Evolutionary conservation across 2,888 invertebrate species (phyloP).

Genomic region (Drosophila pullipes): DNA sequence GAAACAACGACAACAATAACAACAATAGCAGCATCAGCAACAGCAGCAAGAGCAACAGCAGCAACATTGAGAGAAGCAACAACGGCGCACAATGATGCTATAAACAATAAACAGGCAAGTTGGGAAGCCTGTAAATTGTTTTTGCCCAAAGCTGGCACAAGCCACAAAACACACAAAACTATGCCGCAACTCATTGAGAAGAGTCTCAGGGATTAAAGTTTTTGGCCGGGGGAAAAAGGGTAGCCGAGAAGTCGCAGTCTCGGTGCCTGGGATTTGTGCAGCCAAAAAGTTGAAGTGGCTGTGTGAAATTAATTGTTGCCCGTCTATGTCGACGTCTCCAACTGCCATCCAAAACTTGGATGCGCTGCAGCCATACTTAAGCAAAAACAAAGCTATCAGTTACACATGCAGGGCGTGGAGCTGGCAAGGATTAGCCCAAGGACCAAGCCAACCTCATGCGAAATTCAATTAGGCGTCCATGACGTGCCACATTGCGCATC

Average conservation of each 20-base stretch:
- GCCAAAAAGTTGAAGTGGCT: constrained; percentile 77
- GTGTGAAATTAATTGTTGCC: constrained; percentile 82
- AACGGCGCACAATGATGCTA: constrained; percentile 80
- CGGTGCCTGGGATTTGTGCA: constrained; percentile 75
- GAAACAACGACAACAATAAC: constrained; percentile 12
- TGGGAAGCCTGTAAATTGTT: constrained; percentile 79
- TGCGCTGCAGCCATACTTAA: constrained; percentile 48
- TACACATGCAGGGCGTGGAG: constrained; percentile 57
- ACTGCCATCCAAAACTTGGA: constrained; percentile 12
- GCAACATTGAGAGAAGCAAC: constrained; percentile 47
- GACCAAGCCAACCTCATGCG: constrained; percentile 47
- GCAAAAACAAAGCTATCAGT: constrained; percentile 79
- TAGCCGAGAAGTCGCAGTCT: neutral
- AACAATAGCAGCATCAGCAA: constrained; percentile 6
- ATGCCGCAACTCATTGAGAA: constrained; percentile 74
- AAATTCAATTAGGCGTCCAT: constrained; percentile 80
- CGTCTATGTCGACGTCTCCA: constrained; percentile 38
- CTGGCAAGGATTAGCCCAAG: constrained; percentile 72
- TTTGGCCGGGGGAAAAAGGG: neutral
- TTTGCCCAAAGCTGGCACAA: constrained; percentile 57
- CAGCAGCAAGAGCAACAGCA: constrained; percentile 18
- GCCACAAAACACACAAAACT: constrained; percentile 81
- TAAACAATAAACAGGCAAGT: constrained; percentile 84
- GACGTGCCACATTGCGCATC: constrained; percentile 69
- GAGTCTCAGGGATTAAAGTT: constrained; percentile 41